phyloP scores from a whole-genome alignment of 2,797 vertebrate genomes.

The Phataginus tricuspis region DNA sequence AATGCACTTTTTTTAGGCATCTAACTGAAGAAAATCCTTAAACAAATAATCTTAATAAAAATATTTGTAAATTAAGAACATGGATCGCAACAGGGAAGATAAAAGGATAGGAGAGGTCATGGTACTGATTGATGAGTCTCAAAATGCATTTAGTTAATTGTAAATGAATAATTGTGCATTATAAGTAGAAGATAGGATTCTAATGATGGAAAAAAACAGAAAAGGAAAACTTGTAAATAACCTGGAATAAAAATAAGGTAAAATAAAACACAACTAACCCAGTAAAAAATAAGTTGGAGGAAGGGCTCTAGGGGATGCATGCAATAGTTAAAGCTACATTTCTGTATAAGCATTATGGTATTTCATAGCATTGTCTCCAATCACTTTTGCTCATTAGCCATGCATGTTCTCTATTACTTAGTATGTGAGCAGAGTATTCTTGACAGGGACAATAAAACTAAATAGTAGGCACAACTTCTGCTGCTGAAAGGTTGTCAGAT shows the following conservation, averaged over 20 bases:
- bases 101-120: not conserved
- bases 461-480: constrained; percentile 27
- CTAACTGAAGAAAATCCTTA: not conserved
- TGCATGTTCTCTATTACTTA: not conserved
- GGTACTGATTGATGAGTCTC: not conserved
- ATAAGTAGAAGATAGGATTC: not conserved
- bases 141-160: not conserved
- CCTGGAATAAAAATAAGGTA: not conserved
- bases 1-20: not conserved
- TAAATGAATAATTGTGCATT: not conserved
- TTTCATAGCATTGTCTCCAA: not conserved
- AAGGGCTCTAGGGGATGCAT: not conserved
- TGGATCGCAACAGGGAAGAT: not conserved
- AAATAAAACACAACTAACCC: not conserved
- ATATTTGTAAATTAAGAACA: not conserved
- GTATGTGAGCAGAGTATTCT: not conserved
- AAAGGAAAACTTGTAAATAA: not conserved
- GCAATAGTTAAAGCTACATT: not conserved
- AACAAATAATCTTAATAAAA: not conserved
- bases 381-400: not conserved
- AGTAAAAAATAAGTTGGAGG: not conserved
- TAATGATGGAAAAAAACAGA: not conserved
- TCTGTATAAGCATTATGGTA: not conserved
- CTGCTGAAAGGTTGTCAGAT: constrained; percentile 47
- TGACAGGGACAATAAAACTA: not conserved